A percentile compares a stretch with the other conserved stretches of the same genome.
Evolutionary conservation across 2,113 vertebrate species (phyloP).

Genomic region (Hiodon tergisus): DNA sequence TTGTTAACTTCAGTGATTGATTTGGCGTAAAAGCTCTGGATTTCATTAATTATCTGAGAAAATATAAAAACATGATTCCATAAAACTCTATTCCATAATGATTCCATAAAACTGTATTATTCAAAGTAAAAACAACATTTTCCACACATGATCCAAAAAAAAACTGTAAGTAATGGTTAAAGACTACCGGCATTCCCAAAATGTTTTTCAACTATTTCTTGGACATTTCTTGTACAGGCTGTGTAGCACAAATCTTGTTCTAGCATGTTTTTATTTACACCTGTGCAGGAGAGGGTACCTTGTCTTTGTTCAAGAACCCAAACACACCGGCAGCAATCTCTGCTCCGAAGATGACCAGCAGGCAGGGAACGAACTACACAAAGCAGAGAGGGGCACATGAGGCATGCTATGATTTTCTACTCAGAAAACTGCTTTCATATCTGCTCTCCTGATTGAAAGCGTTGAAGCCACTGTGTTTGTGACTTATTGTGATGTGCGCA

Average conservation of each 20-base stretch:
- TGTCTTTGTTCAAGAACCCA: slow-evolving; percentile 87
- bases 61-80: neutral
- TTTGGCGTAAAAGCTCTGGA: slow-evolving; percentile 75
- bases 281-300: slow-evolving; percentile 55
- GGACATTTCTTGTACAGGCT: no score
- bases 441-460: no score
- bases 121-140: no score
- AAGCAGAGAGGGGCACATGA: slow-evolving; percentile 6
- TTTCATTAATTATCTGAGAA: slow-evolving; percentile 77
- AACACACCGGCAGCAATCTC: slow-evolving; percentile 92
- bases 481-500: neutral
- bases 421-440: no score
- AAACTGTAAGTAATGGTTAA: no score
- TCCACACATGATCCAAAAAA: no score
- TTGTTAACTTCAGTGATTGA: slow-evolving; percentile 61
- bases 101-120: no score
- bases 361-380: slow-evolving; percentile 86
- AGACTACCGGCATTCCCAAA: no score
- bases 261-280: no score
- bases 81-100: neutral
- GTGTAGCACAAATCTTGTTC: no score
- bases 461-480: no score
- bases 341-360: slow-evolving; percentile 92
- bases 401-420: neutral
- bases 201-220: no score